A percentile compares a stretch with the other conserved stretches of the same genome.
These are phyloP conservation scores for Liodrosophila aerea DNA, from an alignment of 2,888 invertebrate species.

Conservation along the genomic window DNA sequence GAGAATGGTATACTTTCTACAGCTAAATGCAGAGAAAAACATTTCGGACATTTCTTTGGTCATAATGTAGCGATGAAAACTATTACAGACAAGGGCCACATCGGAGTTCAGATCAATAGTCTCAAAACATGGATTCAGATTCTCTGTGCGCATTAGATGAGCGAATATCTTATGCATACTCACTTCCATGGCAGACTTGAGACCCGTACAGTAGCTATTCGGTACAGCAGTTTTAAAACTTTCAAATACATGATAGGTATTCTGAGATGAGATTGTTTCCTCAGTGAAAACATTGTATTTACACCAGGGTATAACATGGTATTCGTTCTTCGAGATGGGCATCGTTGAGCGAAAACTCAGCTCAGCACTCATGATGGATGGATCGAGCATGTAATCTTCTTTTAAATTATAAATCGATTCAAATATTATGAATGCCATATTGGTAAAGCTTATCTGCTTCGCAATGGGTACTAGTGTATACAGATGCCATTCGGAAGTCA, in stretches of 20 bases:
- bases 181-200: slow-evolving; percentile 50
- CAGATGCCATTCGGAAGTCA: slow-evolving; percentile 67
- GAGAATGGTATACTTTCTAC: slow-evolving; percentile 47
- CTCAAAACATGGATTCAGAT: slow-evolving; percentile 39
- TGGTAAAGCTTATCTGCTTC: slow-evolving; percentile 56
- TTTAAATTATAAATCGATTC: slow-evolving; percentile 70
- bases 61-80: slow-evolving; percentile 69
- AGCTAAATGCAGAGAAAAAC: slow-evolving; percentile 43
- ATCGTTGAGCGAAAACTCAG: slow-evolving; percentile 52
- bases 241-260: slow-evolving; percentile 51
- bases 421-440: slow-evolving; percentile 65
- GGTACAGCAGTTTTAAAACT: slow-evolving; percentile 30
- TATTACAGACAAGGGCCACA: slow-evolving; percentile 61
- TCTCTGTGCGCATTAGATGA: slow-evolving; percentile 48
- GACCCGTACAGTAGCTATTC: slow-evolving; percentile 25
- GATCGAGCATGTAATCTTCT: slow-evolving; percentile 31
- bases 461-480: slow-evolving; percentile 73
- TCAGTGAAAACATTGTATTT: slow-evolving; percentile 33
- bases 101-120: slow-evolving; percentile 37
- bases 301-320: slow-evolving; percentile 48
- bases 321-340: slow-evolving; percentile 36
- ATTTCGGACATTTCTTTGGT: slow-evolving; percentile 46
- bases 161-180: slow-evolving; percentile 39
- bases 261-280: slow-evolving; percentile 47
- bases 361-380: slow-evolving; percentile 16